Percentiles rank a stretch among this genome's conserved stretches.
phyloP scores from a whole-genome alignment of 2,113 vertebrate species.

The Odontophorus gujanensis region DNA sequence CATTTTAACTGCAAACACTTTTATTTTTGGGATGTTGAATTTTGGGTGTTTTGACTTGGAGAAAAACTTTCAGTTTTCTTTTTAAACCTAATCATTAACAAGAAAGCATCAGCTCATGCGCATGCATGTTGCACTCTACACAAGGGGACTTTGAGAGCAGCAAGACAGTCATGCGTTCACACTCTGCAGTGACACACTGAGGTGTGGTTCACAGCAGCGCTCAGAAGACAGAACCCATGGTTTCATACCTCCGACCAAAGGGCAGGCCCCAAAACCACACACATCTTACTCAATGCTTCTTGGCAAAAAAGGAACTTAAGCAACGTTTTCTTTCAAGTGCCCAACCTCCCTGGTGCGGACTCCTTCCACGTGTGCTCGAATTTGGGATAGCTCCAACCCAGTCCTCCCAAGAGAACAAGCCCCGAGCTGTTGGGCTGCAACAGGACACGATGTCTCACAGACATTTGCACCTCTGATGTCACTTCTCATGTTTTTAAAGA shows the following conservation, averaged over 20 bases:
- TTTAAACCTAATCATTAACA: not conserved
- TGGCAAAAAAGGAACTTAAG: not conserved
- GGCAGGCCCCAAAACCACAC: not conserved
- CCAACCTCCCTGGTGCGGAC: not conserved
- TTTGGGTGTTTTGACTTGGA: not conserved
- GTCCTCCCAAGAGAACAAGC: not conserved
- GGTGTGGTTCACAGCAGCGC: not conserved
- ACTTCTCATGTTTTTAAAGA: constrained; percentile 35
- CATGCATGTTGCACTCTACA: not conserved
- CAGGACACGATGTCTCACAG: not conserved
- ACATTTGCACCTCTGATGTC: not conserved
- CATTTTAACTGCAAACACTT: constrained; percentile 26
- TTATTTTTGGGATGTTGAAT: not conserved
- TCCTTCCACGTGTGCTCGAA: not conserved
- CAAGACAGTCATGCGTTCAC: not conserved
- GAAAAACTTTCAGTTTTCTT: not conserved
- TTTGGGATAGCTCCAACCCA: not conserved
- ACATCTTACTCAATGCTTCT: not conserved
- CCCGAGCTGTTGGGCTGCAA: not conserved
- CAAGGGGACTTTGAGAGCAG: not conserved
- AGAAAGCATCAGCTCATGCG: not conserved
- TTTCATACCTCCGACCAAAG: not conserved
- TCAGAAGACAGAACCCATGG: not conserved
- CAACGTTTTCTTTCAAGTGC: not conserved
- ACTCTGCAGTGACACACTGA: not conserved